These are phyloP conservation scores for Gordius sp. DNA, from an alignment of 2,888 invertebrate genomes.

Conservation along the genomic window DNA sequence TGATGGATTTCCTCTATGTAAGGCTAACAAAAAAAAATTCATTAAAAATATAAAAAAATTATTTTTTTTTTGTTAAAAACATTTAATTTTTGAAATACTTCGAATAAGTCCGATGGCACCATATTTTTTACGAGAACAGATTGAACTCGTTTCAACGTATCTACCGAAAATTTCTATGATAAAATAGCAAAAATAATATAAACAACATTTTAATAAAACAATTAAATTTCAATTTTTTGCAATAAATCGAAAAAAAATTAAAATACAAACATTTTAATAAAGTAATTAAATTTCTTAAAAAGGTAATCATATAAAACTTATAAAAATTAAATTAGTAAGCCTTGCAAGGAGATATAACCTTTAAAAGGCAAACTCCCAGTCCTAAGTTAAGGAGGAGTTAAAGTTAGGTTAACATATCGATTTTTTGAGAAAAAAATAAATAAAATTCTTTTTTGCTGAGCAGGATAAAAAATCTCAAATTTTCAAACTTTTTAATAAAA, in stretches of 20 bases:
- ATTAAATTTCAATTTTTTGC: too few relatives aligned
- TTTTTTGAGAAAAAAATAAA: too few relatives aligned
- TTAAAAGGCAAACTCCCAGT: too few relatives aligned
- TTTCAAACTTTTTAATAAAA: background rate
- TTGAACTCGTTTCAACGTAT: slow-evolving; percentile 46
- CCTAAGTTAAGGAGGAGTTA: too few relatives aligned
- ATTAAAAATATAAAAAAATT: background rate
- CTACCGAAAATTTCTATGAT: slow-evolving; percentile 80
- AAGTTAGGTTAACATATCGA: too few relatives aligned
- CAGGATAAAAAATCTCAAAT: background rate
- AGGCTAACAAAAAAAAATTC: slow-evolving; percentile 43
- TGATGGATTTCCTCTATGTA: slow-evolving; percentile 98
- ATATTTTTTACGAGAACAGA: slow-evolving; percentile 84
- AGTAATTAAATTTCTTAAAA: too few relatives aligned
- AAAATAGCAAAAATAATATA: slow-evolving; percentile 46
- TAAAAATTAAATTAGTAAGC: too few relatives aligned
- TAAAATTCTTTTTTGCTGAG: background rate
- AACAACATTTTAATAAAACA: background rate
- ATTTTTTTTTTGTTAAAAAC: slow-evolving; percentile 1
- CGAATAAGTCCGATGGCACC: slow-evolving; percentile 84
- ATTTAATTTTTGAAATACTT: slow-evolving; percentile 39
- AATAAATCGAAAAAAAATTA: too few relatives aligned
- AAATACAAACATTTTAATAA: too few relatives aligned
- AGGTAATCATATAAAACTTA: too few relatives aligned
- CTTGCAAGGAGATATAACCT: too few relatives aligned